These are phyloP conservation scores for Harpagoxenus sublaevis DNA, from an alignment of 2,888 invertebrate genomes.

Conservation along the genomic window DNA sequence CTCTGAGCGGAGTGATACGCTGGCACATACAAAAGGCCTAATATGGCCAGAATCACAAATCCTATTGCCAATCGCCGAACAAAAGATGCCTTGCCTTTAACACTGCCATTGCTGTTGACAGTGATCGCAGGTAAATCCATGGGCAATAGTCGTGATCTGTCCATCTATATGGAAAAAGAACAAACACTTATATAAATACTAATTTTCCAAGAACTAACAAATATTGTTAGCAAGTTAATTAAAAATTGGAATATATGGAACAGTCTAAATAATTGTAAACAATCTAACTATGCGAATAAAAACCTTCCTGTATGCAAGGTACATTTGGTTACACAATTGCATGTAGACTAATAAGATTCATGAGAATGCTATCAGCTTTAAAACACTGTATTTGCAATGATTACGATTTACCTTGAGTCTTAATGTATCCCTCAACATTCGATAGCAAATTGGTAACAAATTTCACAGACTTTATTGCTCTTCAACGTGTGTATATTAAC, in stretches of 20 bases:
- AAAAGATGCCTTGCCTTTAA: slow-evolving; percentile 82
- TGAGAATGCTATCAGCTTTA: not conserved
- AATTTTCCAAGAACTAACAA: not conserved
- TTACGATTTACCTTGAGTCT: slow-evolving; percentile 6
- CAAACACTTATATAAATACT: slow-evolving; percentile 39
- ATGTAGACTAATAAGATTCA: not conserved
- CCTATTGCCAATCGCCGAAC: slow-evolving; percentile 81
- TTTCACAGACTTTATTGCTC: not conserved
- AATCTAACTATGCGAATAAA: not conserved
- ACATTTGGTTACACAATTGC: not conserved
- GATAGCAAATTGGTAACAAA: not conserved
- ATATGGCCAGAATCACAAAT: slow-evolving; percentile 81
- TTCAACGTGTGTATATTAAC: not conserved
- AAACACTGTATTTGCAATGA: not conserved
- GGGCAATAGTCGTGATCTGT: slow-evolving; percentile 81
- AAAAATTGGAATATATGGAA: not conserved
- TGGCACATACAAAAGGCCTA: slow-evolving; percentile 84
- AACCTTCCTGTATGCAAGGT: not conserved
- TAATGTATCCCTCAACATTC: not conserved
- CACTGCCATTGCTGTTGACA: slow-evolving; percentile 75
- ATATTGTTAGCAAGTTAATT: not conserved
- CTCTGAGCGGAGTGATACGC: slow-evolving; percentile 85
- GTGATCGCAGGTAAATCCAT: slow-evolving; percentile 82
- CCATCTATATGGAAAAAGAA: slow-evolving; percentile 80
- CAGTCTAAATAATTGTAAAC: not conserved